Evolutionary conservation across 2,888 invertebrate species (phyloP), one percentile per base, ranked within the genome.

Genomic region (Harpalus rufipes): DNA sequence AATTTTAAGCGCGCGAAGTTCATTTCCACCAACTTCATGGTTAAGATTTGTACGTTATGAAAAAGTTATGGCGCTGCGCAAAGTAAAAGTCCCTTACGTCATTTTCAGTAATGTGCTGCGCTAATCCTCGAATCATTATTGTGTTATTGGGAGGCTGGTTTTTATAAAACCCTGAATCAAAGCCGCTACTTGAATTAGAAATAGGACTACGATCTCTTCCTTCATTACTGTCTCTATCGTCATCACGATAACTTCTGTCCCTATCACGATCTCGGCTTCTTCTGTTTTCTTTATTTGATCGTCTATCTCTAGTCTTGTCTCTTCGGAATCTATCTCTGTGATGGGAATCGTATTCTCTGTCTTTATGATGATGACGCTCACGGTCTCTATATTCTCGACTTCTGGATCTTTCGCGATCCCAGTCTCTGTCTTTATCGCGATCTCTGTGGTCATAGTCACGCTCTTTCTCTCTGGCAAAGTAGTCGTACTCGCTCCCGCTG

Each of bases 81-180:
- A 21, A 1, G 21, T 32, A 32, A 6, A 32, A 6, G 87, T 86
- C 89, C 92, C 94, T 92, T 92, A 95, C 95, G 91, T 96, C 96
- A 90, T 94, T 94, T 91, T 96, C 96, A 12, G 95, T 95, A 86
- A 95, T 94, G 89, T 96, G 95, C 87, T 94, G 94, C 25, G 95
- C 94, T 84, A 96, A 91, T 84, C 95, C 95, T 87, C 95, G 92
- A 86, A 96, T 94, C 92, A 96, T 95, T 84, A 96, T 94, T 84
- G 95, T 96, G 90, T 95, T 95, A 88, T 91, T 91, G 41, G 91
- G 91, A 63, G 91, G 91, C 85, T 91, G 91, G 87, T 91, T 91
- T 88, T 91, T 91, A 58, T 85, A 85, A 78, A 85, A 85, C 12
- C 85, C 72, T 18, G 74, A 63, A 51, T 85, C 81, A 63, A 82